These are phyloP conservation scores for Prenolepis imparis DNA, from an alignment of 2,888 invertebrate species.

Conservation along the genomic window DNA sequence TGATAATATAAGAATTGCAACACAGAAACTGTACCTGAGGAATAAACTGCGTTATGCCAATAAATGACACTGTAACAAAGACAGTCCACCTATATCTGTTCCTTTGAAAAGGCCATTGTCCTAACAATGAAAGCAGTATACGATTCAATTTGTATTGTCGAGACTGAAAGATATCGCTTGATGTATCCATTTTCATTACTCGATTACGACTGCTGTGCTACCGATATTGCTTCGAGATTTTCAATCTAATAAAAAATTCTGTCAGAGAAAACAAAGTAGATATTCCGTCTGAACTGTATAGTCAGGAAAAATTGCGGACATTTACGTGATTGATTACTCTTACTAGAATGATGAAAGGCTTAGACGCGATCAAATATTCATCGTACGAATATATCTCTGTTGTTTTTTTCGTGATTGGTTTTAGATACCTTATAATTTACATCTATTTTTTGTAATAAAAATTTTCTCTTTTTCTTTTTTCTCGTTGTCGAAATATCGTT, in stretches of 20 bases:
- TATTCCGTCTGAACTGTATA: neutral
- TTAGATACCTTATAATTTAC: conserved; percentile 8
- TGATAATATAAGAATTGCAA: neutral
- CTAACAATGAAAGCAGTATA: conserved; percentile 9
- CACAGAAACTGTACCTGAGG: conserved; percentile 2
- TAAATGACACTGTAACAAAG: neutral
- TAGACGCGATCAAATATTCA: neutral
- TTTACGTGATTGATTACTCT: neutral
- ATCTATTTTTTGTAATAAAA: neutral
- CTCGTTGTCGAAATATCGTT: neutral
- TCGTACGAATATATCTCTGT: neutral
- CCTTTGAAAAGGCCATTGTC: conserved; percentile 38
- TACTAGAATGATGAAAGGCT: conserved; percentile 23
- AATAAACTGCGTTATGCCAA: conserved; percentile 6
- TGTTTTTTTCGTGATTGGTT: conserved; percentile 19
- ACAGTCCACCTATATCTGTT: neutral
- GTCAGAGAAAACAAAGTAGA: conserved; percentile 11
- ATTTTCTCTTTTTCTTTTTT: neutral
- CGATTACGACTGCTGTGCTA: neutral
- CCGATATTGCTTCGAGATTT: neutral
- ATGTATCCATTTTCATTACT: conserved; percentile 26
- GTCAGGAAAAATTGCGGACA: conserved; percentile 2
- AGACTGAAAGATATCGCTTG: conserved; percentile 32
- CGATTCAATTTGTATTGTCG: conserved; percentile 27
- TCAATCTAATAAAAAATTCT: conserved; percentile 42